Conservation (phyloP, 2,113 vertebrate genomes). For the Spea bombifrons region DNA sequence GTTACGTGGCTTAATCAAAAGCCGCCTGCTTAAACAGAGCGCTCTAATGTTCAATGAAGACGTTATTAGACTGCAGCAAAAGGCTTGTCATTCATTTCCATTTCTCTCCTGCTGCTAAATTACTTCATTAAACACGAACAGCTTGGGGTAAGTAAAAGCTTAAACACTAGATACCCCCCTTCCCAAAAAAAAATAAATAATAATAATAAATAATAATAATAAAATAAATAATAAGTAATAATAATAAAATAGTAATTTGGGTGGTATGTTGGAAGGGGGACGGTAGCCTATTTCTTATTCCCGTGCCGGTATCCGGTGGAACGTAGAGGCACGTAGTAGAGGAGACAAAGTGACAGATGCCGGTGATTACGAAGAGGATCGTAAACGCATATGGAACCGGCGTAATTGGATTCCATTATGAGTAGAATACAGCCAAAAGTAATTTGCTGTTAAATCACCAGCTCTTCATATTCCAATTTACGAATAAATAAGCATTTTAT, state of each 20-base stretch:
- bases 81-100: conserved; percentile 50
- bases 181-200: neutral
- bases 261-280: conserved; percentile 17
- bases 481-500: conserved; percentile 3
- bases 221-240: neutral
- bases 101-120: conserved; percentile 55
- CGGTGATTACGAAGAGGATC: conserved; percentile 31
- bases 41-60: conserved; percentile 54
- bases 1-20: conserved; percentile 42
- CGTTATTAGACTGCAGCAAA: conserved; percentile 51
- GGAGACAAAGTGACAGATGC: conserved; percentile 36
- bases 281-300: neutral
- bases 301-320: neutral
- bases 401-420: conserved; percentile 45
- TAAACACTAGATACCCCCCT: conserved; percentile 27
- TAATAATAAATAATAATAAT: too few relatives aligned
- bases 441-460: conserved; percentile 41
- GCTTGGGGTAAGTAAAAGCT: conserved; percentile 54
- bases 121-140: conserved; percentile 56
- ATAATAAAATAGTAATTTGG: conserved; percentile 10
- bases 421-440: conserved; percentile 29
- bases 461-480: conserved; percentile 39
- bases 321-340: neutral
- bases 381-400: conserved; percentile 34
- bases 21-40: conserved; percentile 22